These are phyloP conservation scores for Sebastes cheni DNA, from an alignment of 2,797 vertebrate genomes.

Conservation along the genomic window DNA sequence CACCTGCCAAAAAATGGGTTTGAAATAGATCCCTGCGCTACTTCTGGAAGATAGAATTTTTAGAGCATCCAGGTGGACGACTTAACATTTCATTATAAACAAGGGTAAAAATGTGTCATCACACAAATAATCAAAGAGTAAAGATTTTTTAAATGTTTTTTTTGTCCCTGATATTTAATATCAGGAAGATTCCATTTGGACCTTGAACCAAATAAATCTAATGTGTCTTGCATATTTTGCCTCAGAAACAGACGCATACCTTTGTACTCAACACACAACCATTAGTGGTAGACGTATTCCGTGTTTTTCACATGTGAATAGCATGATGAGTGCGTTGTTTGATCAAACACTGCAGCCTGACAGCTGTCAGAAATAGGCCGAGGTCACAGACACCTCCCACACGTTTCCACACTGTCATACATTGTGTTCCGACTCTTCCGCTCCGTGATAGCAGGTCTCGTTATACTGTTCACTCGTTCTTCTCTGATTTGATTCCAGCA, in stretches of 20 bases:
- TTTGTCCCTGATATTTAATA: background rate
- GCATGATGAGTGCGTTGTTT: constrained; percentile 28
- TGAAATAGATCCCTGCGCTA: constrained; percentile 31
- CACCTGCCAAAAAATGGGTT: constrained; percentile 49
- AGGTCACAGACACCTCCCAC: constrained; percentile 66
- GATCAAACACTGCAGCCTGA: constrained; percentile 25
- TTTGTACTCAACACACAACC: background rate
- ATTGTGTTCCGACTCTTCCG: constrained; percentile 10
- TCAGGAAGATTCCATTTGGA: background rate
- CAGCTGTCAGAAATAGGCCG: constrained; percentile 57
- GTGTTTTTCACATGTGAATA: constrained; percentile 16
- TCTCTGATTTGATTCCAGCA: background rate
- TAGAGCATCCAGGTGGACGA: constrained; percentile 41
- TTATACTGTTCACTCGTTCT: background rate
- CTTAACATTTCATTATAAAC: constrained; percentile 16
- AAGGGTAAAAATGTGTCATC: background rate
- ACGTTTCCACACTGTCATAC: constrained; percentile 28
- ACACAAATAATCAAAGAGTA: background rate
- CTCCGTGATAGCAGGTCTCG: background rate
- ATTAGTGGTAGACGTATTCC: background rate
- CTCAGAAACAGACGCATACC: background rate
- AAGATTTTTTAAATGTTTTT: too few species aligned
- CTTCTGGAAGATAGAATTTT: constrained; percentile 13
- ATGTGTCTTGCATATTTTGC: background rate
- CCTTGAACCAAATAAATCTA: background rate